phyloP scores from a whole-genome alignment of 2,888 invertebrate genomes.

The Cephus pulcher region DNA sequence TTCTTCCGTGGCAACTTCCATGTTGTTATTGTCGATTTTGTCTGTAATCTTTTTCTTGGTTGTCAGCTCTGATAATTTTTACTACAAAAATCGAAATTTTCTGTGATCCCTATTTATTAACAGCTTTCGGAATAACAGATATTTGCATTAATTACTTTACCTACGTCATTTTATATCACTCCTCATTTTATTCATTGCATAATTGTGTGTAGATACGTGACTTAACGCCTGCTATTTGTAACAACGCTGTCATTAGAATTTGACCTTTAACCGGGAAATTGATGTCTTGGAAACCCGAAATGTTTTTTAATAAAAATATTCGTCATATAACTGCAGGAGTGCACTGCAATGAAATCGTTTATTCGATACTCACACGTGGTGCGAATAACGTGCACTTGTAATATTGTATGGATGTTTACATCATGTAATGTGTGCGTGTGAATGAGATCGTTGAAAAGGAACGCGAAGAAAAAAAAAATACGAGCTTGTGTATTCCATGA shows the following conservation, averaged over 20 bases:
- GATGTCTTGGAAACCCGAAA: neutral
- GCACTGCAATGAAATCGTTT: neutral
- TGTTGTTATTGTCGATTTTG: neutral
- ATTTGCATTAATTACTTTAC: neutral
- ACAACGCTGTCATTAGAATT: no score
- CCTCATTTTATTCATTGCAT: neutral
- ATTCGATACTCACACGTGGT: neutral
- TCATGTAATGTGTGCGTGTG: neutral
- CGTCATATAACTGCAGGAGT: neutral
- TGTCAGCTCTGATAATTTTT: neutral
- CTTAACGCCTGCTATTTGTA: no score
- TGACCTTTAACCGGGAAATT: neutral
- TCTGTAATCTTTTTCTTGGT: neutral
- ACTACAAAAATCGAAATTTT: neutral
- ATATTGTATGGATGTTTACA: neutral
- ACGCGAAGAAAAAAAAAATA: neutral
- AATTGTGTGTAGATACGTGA: neutral
- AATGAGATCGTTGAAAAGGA: neutral
- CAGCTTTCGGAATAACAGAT: neutral
- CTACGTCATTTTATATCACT: neutral
- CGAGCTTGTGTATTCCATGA: neutral
- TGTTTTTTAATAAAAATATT: neutral
- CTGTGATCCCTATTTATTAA: neutral
- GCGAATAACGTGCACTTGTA: neutral
- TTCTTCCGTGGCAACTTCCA: slow-evolving; percentile 34